A percentile compares a stretch with the other conserved stretches of the same genome.
These are phyloP conservation scores for Cotesia vestalis DNA, from an alignment of 1,140 invertebrate genomes.

Conservation along the genomic window DNA sequence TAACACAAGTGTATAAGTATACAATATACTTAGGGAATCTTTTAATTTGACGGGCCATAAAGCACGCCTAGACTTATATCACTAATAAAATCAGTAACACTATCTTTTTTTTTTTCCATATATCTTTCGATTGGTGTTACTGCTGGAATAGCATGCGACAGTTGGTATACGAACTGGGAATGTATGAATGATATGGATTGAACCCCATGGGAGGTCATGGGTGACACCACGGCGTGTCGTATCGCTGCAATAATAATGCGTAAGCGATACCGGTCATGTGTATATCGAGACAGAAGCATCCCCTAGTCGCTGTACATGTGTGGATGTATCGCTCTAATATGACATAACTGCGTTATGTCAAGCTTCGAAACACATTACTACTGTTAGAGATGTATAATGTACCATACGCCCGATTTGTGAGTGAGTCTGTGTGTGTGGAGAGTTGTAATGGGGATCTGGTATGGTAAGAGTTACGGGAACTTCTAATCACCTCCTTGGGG, in stretches of 20 bases:
- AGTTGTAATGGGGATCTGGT: constrained; percentile 17
- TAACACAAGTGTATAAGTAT: constrained; percentile 38
- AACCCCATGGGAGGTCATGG: constrained; percentile 63
- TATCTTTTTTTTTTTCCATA: constrained; percentile 46
- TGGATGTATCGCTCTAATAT: constrained; percentile 23
- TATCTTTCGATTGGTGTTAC: constrained; percentile 27
- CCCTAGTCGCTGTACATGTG: neutral
- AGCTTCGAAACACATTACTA: constrained; percentile 18
- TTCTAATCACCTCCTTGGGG: constrained; percentile 55
- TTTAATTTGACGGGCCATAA: constrained; percentile 68
- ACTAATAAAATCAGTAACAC: too few relatives aligned
- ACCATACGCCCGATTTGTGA: neutral
- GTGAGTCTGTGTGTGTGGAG: neutral
- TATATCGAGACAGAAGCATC: neutral
- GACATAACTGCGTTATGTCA: constrained; percentile 36
- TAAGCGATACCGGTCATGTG: constrained; percentile 55
- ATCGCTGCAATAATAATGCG: constrained; percentile 66
- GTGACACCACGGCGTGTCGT: constrained; percentile 63
- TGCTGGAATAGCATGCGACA: constrained; percentile 29
- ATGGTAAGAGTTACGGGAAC: constrained; percentile 10
- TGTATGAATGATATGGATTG: constrained; percentile 56
- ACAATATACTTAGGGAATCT: constrained; percentile 56
- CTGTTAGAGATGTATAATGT: constrained; percentile 7
- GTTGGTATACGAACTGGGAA: constrained; percentile 36
- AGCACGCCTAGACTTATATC: constrained; percentile 57